Evolutionary conservation across 2,888 invertebrate species (phyloP), one percentile per base, ranked within the genome.

Genomic region (Meghimatium bilineatum): DNA sequence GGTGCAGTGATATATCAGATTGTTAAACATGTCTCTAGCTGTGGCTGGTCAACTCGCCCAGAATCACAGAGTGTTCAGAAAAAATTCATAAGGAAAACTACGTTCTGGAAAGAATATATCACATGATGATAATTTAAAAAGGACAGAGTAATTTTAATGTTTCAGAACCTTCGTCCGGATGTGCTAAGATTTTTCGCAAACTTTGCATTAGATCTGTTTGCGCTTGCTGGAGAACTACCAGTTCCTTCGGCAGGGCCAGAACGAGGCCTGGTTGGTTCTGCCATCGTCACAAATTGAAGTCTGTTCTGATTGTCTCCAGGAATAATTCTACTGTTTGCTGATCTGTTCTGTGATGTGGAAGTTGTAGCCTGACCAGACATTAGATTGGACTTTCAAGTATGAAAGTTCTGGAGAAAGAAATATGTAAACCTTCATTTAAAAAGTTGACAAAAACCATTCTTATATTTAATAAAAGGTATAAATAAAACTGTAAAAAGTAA

Each of bases 121-220:
- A 44, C 6, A 44, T 44, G 5, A 12, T 44, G 38, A 34, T 34
- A n/a, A 66, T 32, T 3, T n/a, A 1, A 44, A 38, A 44, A 14
- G 63, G 52, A 60, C n/a, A 60, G 60, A 23, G 32, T 5, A 77
- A 63, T 36, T 8, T 56, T 29, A 63, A 66, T 66, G 38, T 63
- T 71, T n/a, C 17, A 26, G 34, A 38, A 76, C 76, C 49, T 80
- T 26, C 69, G 34, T 60, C 67, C 56, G 20, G 84, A 84, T 44
- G 84, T 84, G 80, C 80, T 84, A 34, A 80, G 80, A 75, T 84
- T 84, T 74, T 84, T 84, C 10, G 80, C 84, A 80, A 76, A 80
- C 67, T 84, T 84, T 32, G 84, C 80, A 56, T 75, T 80, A 17
- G 84, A 67, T 66, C 80, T 84, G 76, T 75, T 84, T n/a, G 84